phyloP scores from a whole-genome alignment of 92 coral and sea anemone genomes.

The Isaurus tuberculatus region DNA sequence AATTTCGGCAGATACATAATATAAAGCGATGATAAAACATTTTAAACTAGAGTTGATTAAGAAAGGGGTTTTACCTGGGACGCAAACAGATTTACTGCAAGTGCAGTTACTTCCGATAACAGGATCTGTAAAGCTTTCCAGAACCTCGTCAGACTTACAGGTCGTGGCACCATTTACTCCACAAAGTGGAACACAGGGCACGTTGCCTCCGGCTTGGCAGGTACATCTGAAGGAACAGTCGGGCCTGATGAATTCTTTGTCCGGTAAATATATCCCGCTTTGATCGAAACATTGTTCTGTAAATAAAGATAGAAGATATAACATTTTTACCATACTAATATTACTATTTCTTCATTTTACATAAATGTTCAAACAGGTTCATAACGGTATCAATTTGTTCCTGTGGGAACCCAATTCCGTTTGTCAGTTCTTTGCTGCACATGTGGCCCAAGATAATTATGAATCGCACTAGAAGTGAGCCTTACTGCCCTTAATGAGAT shows the following conservation, averaged over 20 bases:
- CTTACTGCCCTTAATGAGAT: too few species aligned
- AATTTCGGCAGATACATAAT: background rate
- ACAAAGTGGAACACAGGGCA: background rate
- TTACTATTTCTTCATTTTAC: too few species aligned
- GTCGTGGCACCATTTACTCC: background rate
- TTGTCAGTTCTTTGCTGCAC: too few species aligned
- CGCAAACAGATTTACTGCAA: background rate
- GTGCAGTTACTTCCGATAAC: background rate
- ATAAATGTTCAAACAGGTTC: too few species aligned
- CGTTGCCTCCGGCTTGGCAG: background rate
- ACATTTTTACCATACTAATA: too few species aligned
- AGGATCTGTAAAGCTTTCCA: background rate
- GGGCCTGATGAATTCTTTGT: background rate
- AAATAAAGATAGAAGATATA: background rate
- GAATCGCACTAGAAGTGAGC: too few species aligned
- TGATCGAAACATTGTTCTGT: background rate
- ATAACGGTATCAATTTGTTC: too few species aligned
- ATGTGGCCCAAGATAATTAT: too few species aligned
- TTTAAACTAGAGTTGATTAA: background rate
- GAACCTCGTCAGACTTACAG: background rate
- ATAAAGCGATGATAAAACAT: background rate
- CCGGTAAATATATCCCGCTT: background rate
- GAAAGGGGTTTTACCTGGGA: slow-evolving; percentile 12
- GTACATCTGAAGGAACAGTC: background rate
- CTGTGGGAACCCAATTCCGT: too few species aligned